Percentiles rank a stretch among this genome's conserved stretches.
phyloP scores from a whole-genome alignment of 2,888 invertebrate species.

The Brassicogethes aeneus region DNA sequence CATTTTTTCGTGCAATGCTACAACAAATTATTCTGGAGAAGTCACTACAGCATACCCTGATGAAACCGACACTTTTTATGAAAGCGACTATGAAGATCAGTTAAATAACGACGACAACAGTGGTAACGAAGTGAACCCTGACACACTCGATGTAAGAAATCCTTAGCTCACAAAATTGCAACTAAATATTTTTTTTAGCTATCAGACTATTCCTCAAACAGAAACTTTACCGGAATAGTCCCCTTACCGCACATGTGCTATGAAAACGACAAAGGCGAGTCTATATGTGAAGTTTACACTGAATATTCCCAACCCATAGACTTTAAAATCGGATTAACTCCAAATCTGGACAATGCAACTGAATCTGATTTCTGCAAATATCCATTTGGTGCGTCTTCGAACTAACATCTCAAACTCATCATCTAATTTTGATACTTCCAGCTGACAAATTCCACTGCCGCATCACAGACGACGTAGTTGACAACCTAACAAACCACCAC shows the following conservation, averaged over 20 bases:
- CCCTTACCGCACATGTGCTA: slow-evolving; percentile 52
- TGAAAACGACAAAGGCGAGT: slow-evolving; percentile 28
- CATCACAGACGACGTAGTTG: slow-evolving; percentile 46
- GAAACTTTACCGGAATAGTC: slow-evolving; percentile 10
- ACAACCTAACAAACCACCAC: slow-evolving; percentile 30
- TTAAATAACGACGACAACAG: slow-evolving; percentile 9
- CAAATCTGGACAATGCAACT: slow-evolving; percentile 37
- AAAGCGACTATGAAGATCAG: slow-evolving; percentile 2
- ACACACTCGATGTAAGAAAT: too few species aligned
- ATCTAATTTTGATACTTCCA: too few species aligned
- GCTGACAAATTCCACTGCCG: slow-evolving; percentile 50
- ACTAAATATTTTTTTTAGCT: too few species aligned
- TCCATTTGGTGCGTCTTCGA: slow-evolving; percentile 51
- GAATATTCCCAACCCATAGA: slow-evolving; percentile 44
- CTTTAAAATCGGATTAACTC: slow-evolving; percentile 46
- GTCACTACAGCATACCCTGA: slow-evolving; percentile 9
- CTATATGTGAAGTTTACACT: slow-evolving; percentile 54
- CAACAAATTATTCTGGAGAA: slow-evolving; percentile 21
- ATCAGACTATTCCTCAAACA: neutral
- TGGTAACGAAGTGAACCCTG: slow-evolving; percentile 1
- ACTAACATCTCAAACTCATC: too few species aligned
- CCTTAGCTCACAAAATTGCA: too few species aligned
- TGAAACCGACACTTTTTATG: neutral
- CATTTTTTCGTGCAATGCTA: slow-evolving; percentile 53
- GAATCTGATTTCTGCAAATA: slow-evolving; percentile 55